phyloP scores from a whole-genome alignment of 2,797 vertebrate species.

The Dryobates pubescens region DNA sequence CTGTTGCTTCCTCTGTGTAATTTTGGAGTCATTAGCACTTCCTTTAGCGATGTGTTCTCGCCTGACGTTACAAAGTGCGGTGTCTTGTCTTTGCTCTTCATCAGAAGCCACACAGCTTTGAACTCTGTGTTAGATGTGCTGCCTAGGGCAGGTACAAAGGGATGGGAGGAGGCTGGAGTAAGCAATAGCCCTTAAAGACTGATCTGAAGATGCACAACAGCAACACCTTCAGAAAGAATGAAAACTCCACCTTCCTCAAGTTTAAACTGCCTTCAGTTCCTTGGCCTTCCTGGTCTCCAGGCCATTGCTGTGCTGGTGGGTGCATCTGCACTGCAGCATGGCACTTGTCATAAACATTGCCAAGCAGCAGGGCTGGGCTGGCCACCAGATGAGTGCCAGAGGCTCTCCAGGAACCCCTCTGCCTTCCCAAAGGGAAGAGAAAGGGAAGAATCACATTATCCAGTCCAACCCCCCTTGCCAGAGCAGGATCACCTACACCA shows the following conservation, averaged over 20 bases:
- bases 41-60: accelerated
- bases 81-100: neutral
- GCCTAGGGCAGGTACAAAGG: neutral
- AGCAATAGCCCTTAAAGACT: neutral
- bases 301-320: neutral
- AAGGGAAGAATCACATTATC: too few relatives aligned
- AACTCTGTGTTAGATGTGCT: neutral
- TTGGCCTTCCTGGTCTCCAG: neutral
- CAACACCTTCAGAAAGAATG: neutral
- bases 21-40: slow-evolving; percentile 39
- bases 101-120: slow-evolving; percentile 23
- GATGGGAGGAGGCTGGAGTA: neutral
- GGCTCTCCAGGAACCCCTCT: too few relatives aligned
- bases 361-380: too few relatives aligned
- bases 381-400: too few relatives aligned
- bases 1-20: neutral
- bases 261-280: neutral
- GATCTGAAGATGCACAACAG: neutral
- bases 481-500: too few relatives aligned
- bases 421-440: too few relatives aligned
- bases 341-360: neutral
- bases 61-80: neutral
- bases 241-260: neutral
- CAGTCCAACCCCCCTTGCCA: too few relatives aligned
- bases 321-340: neutral